phyloP scores from a whole-genome alignment of 2,113 vertebrate species.

The Lepisosteus oculatus region DNA sequence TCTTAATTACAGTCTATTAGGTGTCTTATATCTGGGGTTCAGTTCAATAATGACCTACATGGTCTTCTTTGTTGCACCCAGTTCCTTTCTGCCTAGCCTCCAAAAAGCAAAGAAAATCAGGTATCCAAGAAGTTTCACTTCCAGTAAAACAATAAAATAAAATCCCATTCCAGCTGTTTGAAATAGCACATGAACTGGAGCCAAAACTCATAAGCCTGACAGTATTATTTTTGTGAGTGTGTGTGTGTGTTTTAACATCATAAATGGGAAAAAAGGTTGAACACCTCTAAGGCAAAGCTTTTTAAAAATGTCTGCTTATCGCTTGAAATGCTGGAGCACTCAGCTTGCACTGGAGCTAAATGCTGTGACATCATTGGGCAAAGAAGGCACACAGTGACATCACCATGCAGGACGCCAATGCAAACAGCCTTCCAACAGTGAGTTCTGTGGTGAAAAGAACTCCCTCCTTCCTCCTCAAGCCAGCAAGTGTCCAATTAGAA shows the following conservation, averaged over 20 bases:
- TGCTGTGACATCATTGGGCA: no score
- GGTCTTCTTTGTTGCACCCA: not conserved
- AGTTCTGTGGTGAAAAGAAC: no score
- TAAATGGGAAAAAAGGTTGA: no score
- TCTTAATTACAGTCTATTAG: not conserved
- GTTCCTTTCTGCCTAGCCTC: conserved; percentile 7
- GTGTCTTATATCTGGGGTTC: conserved; percentile 5
- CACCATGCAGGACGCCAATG: not conserved
- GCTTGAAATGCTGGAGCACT: not conserved
- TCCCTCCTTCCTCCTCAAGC: no score
- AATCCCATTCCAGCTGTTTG: no score
- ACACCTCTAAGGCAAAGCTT: no score
- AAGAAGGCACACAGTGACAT: not conserved
- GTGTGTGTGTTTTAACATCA: not conserved
- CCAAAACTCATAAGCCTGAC: no score
- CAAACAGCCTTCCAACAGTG: not conserved
- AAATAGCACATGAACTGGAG: no score
- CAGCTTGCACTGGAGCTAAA: not conserved
- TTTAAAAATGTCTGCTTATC: no score
- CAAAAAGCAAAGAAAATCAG: not conserved
- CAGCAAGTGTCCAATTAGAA: no score
- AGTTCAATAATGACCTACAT: not conserved
- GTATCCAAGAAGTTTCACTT: not conserved
- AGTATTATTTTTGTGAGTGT: not conserved
- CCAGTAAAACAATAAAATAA: no score